A percentile compares a stretch with the other conserved stretches of the same genome.
These are phyloP conservation scores for Phymorhynchus buccinoides DNA, from an alignment of 1,140 invertebrate species.

Conservation along the genomic window DNA sequence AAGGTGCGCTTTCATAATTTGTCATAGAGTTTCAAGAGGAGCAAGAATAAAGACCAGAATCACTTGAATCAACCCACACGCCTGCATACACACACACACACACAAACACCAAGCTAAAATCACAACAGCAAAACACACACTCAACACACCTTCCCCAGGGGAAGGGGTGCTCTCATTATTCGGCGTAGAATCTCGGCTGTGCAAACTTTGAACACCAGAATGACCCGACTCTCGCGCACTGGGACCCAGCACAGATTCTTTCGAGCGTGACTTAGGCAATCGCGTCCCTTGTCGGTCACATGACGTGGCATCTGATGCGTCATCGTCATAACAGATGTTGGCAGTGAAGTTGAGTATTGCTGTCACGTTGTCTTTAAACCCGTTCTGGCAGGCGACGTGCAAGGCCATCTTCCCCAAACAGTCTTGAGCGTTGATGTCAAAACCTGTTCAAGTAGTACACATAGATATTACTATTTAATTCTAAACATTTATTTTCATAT, in stretches of 20 bases:
- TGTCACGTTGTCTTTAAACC: conserved; percentile 55
- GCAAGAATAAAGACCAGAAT: no score
- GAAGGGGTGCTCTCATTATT: not conserved
- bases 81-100: no score
- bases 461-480: no score
- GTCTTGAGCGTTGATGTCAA: conserved; percentile 63
- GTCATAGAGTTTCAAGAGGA: no score
- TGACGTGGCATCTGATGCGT: not conserved
- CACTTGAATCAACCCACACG: no score
- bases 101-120: no score
- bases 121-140: no score
- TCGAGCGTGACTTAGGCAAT: not conserved
- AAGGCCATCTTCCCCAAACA: conserved; percentile 62
- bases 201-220: conserved; percentile 4
- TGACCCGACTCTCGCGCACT: not conserved
- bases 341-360: conserved; percentile 81
- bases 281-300: not conserved
- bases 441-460: no score
- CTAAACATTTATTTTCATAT: no score
- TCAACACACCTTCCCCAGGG: not conserved
- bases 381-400: conserved; percentile 63
- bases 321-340: conserved; percentile 74
- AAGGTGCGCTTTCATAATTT: no score
- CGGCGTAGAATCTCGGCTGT: not conserved
- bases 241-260: not conserved